These are phyloP conservation scores for Heliconius sara DNA, from an alignment of 2,888 invertebrate species.

Conservation along the genomic window DNA sequence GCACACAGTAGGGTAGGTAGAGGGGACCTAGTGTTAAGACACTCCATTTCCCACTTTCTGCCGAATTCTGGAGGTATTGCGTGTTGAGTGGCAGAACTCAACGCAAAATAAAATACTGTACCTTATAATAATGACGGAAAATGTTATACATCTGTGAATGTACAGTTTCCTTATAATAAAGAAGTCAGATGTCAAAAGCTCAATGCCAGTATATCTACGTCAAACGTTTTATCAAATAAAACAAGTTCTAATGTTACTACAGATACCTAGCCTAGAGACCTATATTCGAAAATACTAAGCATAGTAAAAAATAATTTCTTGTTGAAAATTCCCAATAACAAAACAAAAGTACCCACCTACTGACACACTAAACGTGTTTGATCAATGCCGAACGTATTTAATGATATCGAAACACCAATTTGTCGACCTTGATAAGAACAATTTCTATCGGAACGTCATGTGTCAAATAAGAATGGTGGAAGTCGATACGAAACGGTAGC, in stretches of 20 bases:
- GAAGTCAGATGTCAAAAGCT: not conserved
- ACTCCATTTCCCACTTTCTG: too few species aligned
- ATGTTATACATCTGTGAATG: not conserved
- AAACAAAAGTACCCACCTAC: not conserved
- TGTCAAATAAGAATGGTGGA: slow-evolving; percentile 23
- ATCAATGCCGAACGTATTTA: slow-evolving; percentile 11
- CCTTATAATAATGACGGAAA: not conserved
- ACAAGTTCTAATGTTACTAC: not conserved
- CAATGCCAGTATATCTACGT: not conserved
- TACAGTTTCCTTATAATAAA: not conserved
- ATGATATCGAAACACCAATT: slow-evolving; percentile 16
- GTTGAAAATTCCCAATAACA: not conserved
- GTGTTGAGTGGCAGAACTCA: too few species aligned
- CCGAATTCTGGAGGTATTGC: too few species aligned
- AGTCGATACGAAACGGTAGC: slow-evolving; percentile 1
- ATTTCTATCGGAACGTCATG: slow-evolving; percentile 20
- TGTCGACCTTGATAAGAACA: slow-evolving; percentile 16
- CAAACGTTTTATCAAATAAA: not conserved
- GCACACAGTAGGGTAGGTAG: too few species aligned
- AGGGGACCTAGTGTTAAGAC: too few species aligned
- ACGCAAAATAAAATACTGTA: not conserved
- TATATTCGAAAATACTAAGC: not conserved
- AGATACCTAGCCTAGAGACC: not conserved
- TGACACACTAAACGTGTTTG: slow-evolving; percentile 12
- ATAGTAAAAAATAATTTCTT: not conserved